A percentile compares a stretch with the other conserved stretches of the same genome.
Evolutionary conservation across 1,140 invertebrate genomes (phyloP).

Genomic region (Eriocheir sinensis): DNA sequence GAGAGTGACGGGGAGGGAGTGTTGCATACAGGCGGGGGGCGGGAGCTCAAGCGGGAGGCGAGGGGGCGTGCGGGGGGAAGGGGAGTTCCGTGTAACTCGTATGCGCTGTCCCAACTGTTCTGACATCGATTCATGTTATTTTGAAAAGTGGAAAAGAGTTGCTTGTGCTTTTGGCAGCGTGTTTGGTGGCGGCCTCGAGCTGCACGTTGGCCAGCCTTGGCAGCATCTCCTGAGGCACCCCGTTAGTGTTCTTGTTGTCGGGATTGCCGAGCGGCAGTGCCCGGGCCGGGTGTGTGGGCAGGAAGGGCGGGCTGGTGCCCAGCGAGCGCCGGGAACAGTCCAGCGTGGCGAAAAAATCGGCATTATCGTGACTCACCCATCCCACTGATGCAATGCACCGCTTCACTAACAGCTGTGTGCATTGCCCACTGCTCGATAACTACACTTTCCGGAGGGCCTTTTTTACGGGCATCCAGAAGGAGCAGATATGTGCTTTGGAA

Average conservation of each 20-base stretch:
- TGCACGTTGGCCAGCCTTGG: neutral
- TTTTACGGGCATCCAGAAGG: neutral
- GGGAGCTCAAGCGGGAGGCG: neutral
- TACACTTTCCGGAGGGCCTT: slow-evolving; percentile 43
- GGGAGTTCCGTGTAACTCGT: slow-evolving; percentile 47
- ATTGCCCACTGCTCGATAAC: slow-evolving; percentile 74
- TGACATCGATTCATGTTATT: slow-evolving; percentile 76
- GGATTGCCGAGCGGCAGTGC: neutral
- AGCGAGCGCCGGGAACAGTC: neutral
- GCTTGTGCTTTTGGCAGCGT: slow-evolving; percentile 70
- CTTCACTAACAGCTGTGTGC: slow-evolving; percentile 53
- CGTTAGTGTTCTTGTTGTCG: neutral
- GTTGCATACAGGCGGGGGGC: neutral
- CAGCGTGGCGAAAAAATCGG: slow-evolving; percentile 42
- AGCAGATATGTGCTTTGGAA: neutral
- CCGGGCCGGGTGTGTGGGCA: neutral
- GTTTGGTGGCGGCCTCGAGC: slow-evolving; percentile 39
- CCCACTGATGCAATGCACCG: slow-evolving; percentile 73
- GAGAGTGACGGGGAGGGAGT: slow-evolving; percentile 27
- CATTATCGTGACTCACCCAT: slow-evolving; percentile 70
- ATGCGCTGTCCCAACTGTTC: slow-evolving; percentile 72
- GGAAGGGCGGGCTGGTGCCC: neutral
- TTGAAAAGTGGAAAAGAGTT: slow-evolving; percentile 76
- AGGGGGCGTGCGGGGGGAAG: neutral
- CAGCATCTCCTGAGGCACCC: neutral